Base-by-base conservation (phyloP, 2,797 vertebrate genomes). In the Telmatherina bonti region DNA sequence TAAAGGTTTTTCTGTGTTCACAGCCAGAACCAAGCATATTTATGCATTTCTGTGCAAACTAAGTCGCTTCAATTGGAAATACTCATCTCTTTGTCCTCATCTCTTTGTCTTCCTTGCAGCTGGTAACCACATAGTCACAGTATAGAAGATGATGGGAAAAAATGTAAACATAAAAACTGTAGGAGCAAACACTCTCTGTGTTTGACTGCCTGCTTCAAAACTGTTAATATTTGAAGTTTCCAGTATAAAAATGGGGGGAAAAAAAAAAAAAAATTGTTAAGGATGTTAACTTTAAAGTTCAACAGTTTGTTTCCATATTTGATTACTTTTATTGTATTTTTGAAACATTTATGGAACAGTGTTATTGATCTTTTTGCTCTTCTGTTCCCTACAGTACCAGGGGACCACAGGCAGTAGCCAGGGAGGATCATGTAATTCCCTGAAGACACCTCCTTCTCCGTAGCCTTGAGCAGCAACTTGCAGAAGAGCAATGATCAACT, bases 391-490 rank as follows among this genome's bases (percentile, higher is more conserved):
- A 3, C 82, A 91, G 90, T 94, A 94, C 87, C 94, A 92, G 83
- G 84, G 90, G 72, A 88, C 90, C 61, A 68, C 91, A 76, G 85
- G 85, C 52, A 93, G 92, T 84, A 95, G 93, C 78, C 94, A 95
- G 73, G 93, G 92, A 71, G 94, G 93, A 62, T 94, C 93, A 82
- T 95, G 94, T 74, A 93, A 92, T 73, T 95, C 93, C 89, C 90
- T 94, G 62, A 95, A 95, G 93, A 91, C 91, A 7, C 92, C 93
- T 75, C 88, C 90, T n/a, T 94, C 92, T 75, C 93, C 95, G 4
- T 94, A 93, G 92, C 85, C 78, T 72, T 58, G 70, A 85, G 78
- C 64, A 56, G 58, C 75, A 62, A 33, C 51, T 78, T 58, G 61
- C 54, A 70, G 15, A 57, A 82, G 71, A 76, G 61, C 74, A 77